Evolutionary conservation across 30 jellyfish, hydroid and myxozoan genomes (phyloP), one percentile per base, ranked within the genome.

Genomic region (Cassiopea xamachana): DNA sequence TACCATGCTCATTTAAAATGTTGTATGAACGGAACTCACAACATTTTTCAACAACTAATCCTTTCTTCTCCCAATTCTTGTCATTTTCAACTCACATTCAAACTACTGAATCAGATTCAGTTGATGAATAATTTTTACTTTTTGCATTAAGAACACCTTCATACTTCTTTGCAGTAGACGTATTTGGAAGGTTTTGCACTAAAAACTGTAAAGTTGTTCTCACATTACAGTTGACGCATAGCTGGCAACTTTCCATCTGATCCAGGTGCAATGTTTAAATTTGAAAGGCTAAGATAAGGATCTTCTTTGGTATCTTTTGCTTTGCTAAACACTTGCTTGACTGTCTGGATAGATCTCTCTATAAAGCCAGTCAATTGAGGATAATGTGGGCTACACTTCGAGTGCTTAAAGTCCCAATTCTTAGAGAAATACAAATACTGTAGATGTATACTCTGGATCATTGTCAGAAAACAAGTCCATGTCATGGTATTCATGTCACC

Each of bases 201-300:
- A 55, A 3, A 10, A 10, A 55, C 12, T 6, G 64, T 55, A 55
- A 55, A 3, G 12, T 3, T 55, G 64, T 3, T 55, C 64, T 39
- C 49, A 19, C 89, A 85, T 16, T 6, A 48, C 16, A 27, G 3
- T 62, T 9, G 93, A 60, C 18, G 93, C 90, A 14, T 89, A 85
- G 19, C 48, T 59, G 49, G 61, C 48, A 44, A 27, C 39, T 9
- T 82, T 45, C 51, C 55, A 68, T 2, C 46, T 2, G 80, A 16
- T 10, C 39, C 39, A 27, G 93, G 93, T 7, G 89, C 60, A 1
- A 89, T 85, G n/a, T 89, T 89, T 43, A 85, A 61, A 39, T 71
- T 90, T 27, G 73, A 82, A 12, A 85, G 58, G 17, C 39, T 27
- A 27, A 27, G 39, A 27, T 27, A 27, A 27, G 39, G 39, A 27